Evolutionary conservation across 2,797 vertebrate genomes (phyloP).

Genomic region (Neomorphus geoffroyi): DNA sequence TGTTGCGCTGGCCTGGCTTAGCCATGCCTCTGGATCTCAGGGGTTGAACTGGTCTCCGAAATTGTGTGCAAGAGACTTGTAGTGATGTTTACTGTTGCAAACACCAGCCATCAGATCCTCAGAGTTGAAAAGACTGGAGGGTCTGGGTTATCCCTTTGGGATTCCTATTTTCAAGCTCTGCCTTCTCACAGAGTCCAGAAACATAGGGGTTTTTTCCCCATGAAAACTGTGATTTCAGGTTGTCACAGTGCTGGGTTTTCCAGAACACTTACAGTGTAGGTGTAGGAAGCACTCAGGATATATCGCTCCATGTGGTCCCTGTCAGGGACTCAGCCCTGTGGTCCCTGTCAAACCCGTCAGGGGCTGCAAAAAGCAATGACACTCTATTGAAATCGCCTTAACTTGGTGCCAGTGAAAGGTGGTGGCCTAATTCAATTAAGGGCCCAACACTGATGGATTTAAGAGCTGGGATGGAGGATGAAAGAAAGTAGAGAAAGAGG

Average conservation of each 20-base stretch:
- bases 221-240: background rate
- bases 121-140: background rate
- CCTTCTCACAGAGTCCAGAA: background rate
- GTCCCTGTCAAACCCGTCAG: background rate
- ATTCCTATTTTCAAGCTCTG: background rate
- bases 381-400: background rate
- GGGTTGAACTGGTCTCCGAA: background rate
- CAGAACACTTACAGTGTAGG: background rate
- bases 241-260: background rate
- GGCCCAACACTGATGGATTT: conserved; percentile 22
- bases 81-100: background rate
- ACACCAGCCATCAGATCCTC: background rate
- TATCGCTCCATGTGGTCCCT: accelerated
- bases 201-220: background rate
- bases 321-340: background rate
- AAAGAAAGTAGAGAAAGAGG: conserved; percentile 49
- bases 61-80: background rate
- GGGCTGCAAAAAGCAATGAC: conserved; percentile 24
- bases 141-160: background rate
- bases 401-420: conserved; percentile 32
- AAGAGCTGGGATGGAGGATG: conserved; percentile 21
- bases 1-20: background rate
- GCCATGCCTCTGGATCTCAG: background rate
- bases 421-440: conserved; percentile 55
- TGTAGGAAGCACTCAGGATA: too few species aligned